Conservation (phyloP, 2,797 vertebrate species). For the Luscinia megarhynchos region DNA sequence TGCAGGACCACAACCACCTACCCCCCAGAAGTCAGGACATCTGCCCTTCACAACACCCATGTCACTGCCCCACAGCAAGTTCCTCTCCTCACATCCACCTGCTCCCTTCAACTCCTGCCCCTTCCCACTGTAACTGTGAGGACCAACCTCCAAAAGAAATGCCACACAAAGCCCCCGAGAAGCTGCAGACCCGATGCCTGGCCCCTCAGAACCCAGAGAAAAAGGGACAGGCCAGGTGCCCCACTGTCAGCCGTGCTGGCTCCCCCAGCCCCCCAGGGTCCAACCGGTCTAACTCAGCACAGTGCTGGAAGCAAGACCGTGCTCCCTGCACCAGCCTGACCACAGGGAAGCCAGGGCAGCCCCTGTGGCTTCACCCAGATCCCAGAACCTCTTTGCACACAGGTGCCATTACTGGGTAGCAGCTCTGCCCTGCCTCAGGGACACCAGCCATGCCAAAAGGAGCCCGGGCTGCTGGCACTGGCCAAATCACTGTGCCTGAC, state of each 20-base stretch:
- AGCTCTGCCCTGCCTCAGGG: background rate
- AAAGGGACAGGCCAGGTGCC: background rate
- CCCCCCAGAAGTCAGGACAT: background rate
- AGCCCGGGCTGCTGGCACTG: background rate
- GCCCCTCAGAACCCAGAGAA: background rate
- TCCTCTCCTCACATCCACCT: background rate
- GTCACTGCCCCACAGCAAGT: background rate
- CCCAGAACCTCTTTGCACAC: background rate
- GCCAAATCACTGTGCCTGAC: fast-evolving
- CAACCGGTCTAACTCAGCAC: background rate
- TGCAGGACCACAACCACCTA: background rate
- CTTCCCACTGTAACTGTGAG: background rate
- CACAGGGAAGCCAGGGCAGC: background rate
- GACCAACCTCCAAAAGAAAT: background rate
- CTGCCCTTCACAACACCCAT: background rate
- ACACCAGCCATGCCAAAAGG: background rate
- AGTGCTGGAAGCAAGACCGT: fast-evolving
- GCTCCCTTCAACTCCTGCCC: background rate
- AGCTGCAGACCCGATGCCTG: background rate
- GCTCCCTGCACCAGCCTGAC: background rate
- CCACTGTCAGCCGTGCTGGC: fast-evolving
- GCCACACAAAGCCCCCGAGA: background rate
- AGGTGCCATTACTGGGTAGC: background rate
- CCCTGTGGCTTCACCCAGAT: background rate
- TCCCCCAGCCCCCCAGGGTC: background rate